Base-by-base conservation (phyloP, 2,888 invertebrate genomes). In the Dyspetes luteomarginatus region DNA sequence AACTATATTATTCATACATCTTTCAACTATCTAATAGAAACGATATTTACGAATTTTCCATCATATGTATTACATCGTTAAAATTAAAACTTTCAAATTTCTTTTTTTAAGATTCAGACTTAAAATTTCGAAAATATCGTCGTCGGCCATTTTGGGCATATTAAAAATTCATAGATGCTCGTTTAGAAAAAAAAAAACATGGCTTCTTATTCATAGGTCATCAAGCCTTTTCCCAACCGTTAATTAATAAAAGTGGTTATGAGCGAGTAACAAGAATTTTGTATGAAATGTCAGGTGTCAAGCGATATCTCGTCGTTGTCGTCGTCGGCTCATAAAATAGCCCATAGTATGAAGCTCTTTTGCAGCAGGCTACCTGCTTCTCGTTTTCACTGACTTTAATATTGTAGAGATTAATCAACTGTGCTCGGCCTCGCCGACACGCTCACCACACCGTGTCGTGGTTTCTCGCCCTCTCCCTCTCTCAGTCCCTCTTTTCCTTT, bases 351-450 rank as follows among this genome's bases (percentile, higher is more conserved):
- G 43, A 36, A 76, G 72, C 71, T 28, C 36, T 52, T 72, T 72
- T 62, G 43, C 67, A 45, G 30, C 22, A 12, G 22, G 24, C 43
- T n/a, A n/a, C 26, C 68, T 28, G 48, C 65, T 65, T 45, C 36
- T 75, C 74, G 67, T 67, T 83, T 64, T 58, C 72, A 45, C 75
- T 36, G 58, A 58, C 87, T 88, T 90, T 88, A 90, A 90, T 90
- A 90, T 89, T 87, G 87, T 86, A 89, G 86, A 86, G 87, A 89
- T 90, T 90, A 90, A 90, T 90, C 89, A 89, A 88, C 86, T 86
- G 86, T 62, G 74, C 73, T 77, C 65, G 67, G 65, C 82, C 77
- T 76, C 76, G 72, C 56, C 78, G 62, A 81, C 62, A 68, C 76
- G 50, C 73, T 62, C 60, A 69, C 76, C 60, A 15, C 67, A 36